Conservation (phyloP, 2,113 vertebrate species). For the Cariama cristata region DNA sequence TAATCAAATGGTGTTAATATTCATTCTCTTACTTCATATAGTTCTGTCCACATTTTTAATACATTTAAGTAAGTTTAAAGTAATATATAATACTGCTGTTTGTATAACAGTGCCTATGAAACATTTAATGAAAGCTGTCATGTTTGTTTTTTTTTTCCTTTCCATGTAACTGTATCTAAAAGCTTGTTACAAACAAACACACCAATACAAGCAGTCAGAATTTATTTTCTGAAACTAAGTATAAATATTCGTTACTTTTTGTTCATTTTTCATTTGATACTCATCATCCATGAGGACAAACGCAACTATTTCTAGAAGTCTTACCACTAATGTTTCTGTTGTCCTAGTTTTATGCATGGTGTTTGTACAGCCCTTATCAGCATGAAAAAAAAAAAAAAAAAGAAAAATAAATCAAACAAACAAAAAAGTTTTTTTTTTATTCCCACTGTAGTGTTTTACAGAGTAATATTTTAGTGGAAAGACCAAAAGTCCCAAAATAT, state of each 20-base stretch:
- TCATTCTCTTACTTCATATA: background rate
- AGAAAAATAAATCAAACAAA: background rate
- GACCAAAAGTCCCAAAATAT: too few species aligned
- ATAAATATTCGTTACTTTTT: background rate
- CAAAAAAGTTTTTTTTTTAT: too few species aligned
- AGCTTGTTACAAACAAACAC: background rate
- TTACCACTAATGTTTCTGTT: background rate
- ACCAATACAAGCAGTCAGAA: background rate
- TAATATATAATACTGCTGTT: background rate
- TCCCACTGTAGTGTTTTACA: background rate
- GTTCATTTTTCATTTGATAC: background rate
- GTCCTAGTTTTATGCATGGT: background rate
- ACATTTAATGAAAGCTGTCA: background rate
- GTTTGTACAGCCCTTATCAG: background rate
- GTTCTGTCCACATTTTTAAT: too few species aligned
- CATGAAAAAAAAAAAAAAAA: background rate
- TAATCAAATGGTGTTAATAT: background rate
- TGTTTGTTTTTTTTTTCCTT: too few species aligned
- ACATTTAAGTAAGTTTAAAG: background rate
- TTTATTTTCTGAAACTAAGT: background rate
- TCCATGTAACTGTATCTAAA: background rate
- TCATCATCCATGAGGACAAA: background rate
- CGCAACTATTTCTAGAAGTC: background rate
- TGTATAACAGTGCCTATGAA: background rate
- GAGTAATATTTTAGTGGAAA: background rate